These are phyloP conservation scores for Crotophaga sulcirostris DNA, from an alignment of 2,113 vertebrate genomes.

Conservation along the genomic window DNA sequence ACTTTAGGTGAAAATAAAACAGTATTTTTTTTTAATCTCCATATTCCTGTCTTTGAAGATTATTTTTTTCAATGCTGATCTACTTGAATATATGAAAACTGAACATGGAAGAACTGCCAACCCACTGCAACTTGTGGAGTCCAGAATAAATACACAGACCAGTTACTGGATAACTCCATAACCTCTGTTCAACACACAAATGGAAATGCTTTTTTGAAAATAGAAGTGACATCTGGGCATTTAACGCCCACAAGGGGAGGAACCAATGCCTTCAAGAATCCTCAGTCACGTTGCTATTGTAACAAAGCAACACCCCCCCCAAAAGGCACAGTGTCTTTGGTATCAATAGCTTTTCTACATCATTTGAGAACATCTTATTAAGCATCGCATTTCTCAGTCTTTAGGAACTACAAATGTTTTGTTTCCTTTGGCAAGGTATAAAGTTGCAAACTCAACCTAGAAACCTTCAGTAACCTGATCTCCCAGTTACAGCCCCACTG, in stretches of 20 bases:
- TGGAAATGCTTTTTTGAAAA: not conserved
- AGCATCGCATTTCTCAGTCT: not conserved
- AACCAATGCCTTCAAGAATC: not conserved
- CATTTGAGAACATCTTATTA: not conserved
- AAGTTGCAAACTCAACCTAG: not conserved
- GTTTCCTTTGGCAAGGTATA: not conserved
- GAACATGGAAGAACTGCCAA: not conserved
- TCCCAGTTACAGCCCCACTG: not conserved
- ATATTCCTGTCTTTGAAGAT: not conserved
- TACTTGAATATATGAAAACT: not conserved
- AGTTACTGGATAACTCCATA: not conserved
- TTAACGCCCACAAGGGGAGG: not conserved
- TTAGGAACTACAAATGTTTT: not conserved
- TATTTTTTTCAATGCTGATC: not conserved
- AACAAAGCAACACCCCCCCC: not conserved
- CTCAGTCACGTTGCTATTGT: not conserved
- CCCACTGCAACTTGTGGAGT: not conserved
- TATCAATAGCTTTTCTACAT: not conserved
- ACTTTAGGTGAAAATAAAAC: not conserved
- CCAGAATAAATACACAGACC: not conserved
- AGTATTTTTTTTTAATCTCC: not conserved
- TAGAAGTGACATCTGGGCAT: not conserved
- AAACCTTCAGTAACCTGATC: not conserved
- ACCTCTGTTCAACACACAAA: not conserved
- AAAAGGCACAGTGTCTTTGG: not conserved